phyloP scores from a whole-genome alignment of 2,113 vertebrate genomes.

The Brevimyrus niger region DNA sequence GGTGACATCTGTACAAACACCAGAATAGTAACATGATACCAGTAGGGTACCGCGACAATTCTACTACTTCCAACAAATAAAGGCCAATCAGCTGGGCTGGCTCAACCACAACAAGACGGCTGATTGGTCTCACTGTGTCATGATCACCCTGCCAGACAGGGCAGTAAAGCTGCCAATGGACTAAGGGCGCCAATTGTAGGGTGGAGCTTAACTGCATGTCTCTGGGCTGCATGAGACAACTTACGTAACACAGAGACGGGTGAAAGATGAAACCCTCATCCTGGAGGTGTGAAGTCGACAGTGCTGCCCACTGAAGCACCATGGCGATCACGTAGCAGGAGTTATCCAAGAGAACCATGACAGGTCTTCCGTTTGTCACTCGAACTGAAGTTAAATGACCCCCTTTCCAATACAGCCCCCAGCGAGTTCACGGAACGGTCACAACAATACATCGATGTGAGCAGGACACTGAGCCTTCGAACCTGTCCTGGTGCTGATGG shows the following conservation, averaged over 20 bases:
- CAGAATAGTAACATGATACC: not conserved
- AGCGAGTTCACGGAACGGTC: not conserved
- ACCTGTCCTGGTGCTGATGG: not conserved
- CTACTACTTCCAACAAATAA: not conserved
- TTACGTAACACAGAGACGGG: not conserved
- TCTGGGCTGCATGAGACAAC: not conserved
- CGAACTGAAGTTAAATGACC: not conserved
- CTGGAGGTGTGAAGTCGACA: not conserved
- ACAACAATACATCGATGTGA: not conserved
- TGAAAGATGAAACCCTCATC: not conserved
- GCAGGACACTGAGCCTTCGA: not conserved
- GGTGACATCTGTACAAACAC: not conserved
- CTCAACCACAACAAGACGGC: not conserved
- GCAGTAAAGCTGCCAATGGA: not conserved
- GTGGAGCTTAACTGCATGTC: not conserved
- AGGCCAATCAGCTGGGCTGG: not conserved
- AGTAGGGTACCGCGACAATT: not conserved
- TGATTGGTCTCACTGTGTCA: not conserved
- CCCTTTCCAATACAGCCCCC: not conserved
- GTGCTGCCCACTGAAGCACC: not conserved
- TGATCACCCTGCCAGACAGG: not conserved
- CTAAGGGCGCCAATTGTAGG: not conserved
- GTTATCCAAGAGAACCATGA: not conserved
- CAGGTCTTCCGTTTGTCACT: not conserved
- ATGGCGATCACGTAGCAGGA: not conserved